A percentile compares a stretch with the other conserved stretches of the same genome.
phyloP scores from a whole-genome alignment of 1,140 invertebrate species.

The Nebria ingens region DNA sequence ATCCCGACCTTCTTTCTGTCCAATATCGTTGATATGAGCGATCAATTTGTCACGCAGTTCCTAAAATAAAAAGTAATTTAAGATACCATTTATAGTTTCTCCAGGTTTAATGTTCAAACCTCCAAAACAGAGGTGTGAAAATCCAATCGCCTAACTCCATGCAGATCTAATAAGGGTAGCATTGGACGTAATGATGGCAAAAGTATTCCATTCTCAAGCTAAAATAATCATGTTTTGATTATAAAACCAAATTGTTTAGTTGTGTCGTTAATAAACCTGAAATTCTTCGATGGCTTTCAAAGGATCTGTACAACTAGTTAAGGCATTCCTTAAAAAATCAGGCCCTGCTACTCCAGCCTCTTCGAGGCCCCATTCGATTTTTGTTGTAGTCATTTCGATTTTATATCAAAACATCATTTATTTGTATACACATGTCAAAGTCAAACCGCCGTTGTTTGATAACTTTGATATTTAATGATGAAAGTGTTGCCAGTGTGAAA shows the following conservation, averaged over 20 bases:
- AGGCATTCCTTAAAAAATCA: slow-evolving; percentile 75
- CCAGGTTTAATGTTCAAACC: slow-evolving; percentile 27
- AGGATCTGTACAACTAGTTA: slow-evolving; percentile 93
- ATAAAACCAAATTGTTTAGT: neutral
- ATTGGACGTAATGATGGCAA: slow-evolving; percentile 87
- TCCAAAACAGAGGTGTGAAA: slow-evolving; percentile 94
- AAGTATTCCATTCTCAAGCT: slow-evolving; percentile 87
- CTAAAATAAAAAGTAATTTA: slow-evolving; percentile 26
- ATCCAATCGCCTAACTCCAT: slow-evolving; percentile 81
- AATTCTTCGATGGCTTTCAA: slow-evolving; percentile 95
- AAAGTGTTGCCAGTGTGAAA: neutral
- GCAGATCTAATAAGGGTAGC: slow-evolving; percentile 86
- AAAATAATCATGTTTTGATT: slow-evolving; percentile 10
- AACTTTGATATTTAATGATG: too few species aligned
- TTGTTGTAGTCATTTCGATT: neutral
- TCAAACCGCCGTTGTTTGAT: neutral
- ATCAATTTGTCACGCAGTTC: slow-evolving; percentile 84
- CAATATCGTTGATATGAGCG: slow-evolving; percentile 79
- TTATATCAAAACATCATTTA: neutral
- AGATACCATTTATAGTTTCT: neutral
- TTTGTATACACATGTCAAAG: slow-evolving; percentile 5
- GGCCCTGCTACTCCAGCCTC: slow-evolving; percentile 88
- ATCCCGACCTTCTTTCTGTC: slow-evolving; percentile 61
- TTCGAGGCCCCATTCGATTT: slow-evolving; percentile 45
- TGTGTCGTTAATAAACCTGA: slow-evolving; percentile 50